Conservation (phyloP, 2,888 invertebrate genomes). For the Limnephilus marmoratus region DNA sequence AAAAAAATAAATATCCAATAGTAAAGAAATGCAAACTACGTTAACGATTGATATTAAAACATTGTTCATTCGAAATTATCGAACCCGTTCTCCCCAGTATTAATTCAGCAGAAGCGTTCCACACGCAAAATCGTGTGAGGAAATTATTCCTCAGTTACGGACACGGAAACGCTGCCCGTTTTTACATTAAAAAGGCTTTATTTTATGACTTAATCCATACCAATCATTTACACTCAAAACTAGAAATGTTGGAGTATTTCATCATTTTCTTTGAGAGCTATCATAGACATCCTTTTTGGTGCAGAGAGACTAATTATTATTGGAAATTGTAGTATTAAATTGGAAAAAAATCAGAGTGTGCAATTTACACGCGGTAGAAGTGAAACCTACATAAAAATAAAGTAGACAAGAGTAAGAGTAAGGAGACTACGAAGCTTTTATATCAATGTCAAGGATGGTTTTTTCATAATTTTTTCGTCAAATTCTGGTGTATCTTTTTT, state of each 20-base stretch:
- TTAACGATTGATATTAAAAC: background rate
- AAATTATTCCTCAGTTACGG: background rate
- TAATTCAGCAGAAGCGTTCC: constrained; percentile 16
- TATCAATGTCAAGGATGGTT: too few relatives aligned
- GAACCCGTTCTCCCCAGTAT: constrained; percentile 7
- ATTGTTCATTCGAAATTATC: constrained; percentile 9
- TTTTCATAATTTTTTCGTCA: too few relatives aligned
- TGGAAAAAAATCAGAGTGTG: too few relatives aligned
- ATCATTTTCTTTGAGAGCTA: background rate
- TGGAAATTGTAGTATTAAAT: background rate
- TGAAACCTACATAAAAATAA: too few relatives aligned
- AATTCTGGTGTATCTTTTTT: too few relatives aligned
- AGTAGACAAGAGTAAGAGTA: too few relatives aligned
- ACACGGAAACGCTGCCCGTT: constrained; percentile 20
- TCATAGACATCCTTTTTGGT: background rate
- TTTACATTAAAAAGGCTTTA: background rate
- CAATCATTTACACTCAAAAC: background rate
- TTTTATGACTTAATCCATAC: background rate
- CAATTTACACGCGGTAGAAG: too few relatives aligned
- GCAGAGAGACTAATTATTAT: background rate
- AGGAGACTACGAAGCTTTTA: too few relatives aligned
- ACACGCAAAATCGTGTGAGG: constrained; percentile 46
- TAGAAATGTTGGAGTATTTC: background rate
- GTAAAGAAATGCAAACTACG: background rate
- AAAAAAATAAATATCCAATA: background rate